These are phyloP conservation scores for Phoxinus dragarum DNA, from an alignment of 2,797 vertebrate genomes.

Conservation along the genomic window DNA sequence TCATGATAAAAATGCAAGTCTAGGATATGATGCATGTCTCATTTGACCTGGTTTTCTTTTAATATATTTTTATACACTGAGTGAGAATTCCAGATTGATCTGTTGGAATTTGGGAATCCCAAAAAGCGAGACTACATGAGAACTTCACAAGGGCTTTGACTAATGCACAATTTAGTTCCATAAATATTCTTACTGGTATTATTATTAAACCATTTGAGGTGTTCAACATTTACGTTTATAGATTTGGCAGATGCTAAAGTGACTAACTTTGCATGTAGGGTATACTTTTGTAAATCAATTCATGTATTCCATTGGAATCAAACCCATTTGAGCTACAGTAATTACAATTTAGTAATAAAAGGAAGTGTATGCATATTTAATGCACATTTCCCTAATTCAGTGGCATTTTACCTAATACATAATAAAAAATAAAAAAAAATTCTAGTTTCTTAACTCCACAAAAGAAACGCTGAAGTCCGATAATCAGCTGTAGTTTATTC, in stretches of 20 bases:
- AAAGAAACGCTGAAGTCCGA: background rate
- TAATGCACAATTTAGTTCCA: background rate
- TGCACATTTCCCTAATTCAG: background rate
- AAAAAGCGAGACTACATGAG: background rate
- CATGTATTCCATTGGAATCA: background rate
- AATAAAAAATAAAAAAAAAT: background rate
- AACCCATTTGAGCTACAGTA: background rate
- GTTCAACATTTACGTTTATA: background rate
- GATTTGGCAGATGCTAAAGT: background rate
- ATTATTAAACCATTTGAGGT: background rate
- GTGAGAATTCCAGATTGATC: background rate
- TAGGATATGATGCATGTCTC: background rate
- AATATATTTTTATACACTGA: background rate
- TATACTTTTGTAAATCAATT: background rate
- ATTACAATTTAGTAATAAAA: background rate
- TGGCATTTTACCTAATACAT: background rate
- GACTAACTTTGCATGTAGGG: background rate
- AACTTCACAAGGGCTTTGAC: background rate
- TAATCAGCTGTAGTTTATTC: slow-evolving; percentile 24
- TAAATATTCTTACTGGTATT: background rate
- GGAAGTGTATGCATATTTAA: background rate
- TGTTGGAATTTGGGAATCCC: background rate
- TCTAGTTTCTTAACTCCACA: background rate
- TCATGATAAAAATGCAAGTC: background rate
- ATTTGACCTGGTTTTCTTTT: background rate